Percentiles rank a stretch among this genome's conserved stretches.
Evolutionary conservation across 2,888 invertebrate genomes (phyloP).

Genomic region (Mythimna albipuncta): DNA sequence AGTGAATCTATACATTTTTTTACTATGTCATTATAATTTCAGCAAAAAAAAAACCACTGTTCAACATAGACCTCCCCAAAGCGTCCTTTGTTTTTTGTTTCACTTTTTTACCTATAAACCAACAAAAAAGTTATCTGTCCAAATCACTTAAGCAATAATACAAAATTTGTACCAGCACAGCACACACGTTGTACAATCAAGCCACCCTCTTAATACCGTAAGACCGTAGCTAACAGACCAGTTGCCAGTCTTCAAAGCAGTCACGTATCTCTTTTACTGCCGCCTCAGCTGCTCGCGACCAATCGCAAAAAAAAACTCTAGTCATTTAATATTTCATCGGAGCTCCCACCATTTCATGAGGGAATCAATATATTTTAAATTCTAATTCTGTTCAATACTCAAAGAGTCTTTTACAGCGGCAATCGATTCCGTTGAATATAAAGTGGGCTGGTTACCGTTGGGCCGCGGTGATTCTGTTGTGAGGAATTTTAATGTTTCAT

Average conservation of each 20-base stretch:
- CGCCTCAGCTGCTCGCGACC: conserved; percentile 85
- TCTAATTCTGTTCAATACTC: conserved; percentile 84
- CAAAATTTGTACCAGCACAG: not conserved
- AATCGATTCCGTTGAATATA: conserved; percentile 84
- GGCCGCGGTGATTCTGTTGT: conserved; percentile 66
- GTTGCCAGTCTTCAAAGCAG: conserved; percentile 57
- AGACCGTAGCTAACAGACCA: conserved; percentile 22
- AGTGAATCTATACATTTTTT: no score
- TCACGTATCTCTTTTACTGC: conserved; percentile 88
- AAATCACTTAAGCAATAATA: not conserved
- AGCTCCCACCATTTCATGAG: conserved; percentile 73
- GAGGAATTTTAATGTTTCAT: conserved; percentile 63
- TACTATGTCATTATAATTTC: no score
- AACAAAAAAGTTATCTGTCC: no score
- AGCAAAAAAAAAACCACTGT: no score
- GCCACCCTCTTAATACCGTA: conserved; percentile 44
- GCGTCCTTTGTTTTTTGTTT: no score
- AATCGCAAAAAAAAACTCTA: conserved; percentile 80
- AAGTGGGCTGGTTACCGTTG: conserved; percentile 72
- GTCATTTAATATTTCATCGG: conserved; percentile 80
- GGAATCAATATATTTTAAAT: conserved; percentile 89
- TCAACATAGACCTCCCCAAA: no score
- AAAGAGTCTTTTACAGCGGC: conserved; percentile 81
- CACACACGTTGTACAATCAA: conserved; percentile 47
- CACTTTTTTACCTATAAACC: no score